These are phyloP conservation scores for Sicus ferrugineus DNA, from an alignment of 2,888 invertebrate genomes.

Conservation along the genomic window DNA sequence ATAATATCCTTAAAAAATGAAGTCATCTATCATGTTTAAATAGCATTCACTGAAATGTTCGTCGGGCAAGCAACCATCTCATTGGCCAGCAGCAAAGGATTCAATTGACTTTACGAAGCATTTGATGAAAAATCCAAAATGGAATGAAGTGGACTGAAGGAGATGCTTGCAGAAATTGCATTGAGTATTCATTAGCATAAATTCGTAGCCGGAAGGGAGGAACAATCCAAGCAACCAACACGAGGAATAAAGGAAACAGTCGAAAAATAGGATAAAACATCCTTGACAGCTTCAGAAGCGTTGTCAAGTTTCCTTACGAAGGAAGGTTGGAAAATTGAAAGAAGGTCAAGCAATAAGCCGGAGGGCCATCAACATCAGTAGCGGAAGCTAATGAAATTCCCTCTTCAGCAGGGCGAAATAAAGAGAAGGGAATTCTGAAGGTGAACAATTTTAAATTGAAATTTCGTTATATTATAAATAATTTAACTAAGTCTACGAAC, in stretches of 20 bases:
- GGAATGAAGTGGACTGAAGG: neutral
- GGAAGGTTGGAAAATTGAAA: neutral
- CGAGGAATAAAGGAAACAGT: neutral
- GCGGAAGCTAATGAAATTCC: neutral
- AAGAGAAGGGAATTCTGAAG: too few species aligned
- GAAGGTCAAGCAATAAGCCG: constrained; percentile 3
- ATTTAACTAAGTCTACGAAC: too few species aligned
- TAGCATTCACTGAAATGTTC: neutral
- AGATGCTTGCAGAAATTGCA: neutral
- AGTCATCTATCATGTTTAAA: too few species aligned
- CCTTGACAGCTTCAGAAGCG: too few species aligned
- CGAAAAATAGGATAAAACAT: too few species aligned
- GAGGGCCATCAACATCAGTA: neutral
- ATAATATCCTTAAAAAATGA: too few species aligned
- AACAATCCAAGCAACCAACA: neutral
- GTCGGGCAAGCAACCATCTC: neutral
- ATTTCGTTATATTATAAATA: too few species aligned
- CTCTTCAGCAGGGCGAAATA: too few species aligned
- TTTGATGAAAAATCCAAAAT: constrained; percentile 10
- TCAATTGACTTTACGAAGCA: neutral
- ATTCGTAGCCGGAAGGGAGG: neutral
- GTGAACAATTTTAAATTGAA: too few species aligned
- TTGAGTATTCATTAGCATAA: constrained; percentile 19
- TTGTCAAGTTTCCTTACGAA: neutral
- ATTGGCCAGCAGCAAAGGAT: neutral